Percentiles rank a stretch among this genome's conserved stretches.
phyloP scores from a whole-genome alignment of 2,888 invertebrate genomes.

The Branchellion lobata region DNA sequence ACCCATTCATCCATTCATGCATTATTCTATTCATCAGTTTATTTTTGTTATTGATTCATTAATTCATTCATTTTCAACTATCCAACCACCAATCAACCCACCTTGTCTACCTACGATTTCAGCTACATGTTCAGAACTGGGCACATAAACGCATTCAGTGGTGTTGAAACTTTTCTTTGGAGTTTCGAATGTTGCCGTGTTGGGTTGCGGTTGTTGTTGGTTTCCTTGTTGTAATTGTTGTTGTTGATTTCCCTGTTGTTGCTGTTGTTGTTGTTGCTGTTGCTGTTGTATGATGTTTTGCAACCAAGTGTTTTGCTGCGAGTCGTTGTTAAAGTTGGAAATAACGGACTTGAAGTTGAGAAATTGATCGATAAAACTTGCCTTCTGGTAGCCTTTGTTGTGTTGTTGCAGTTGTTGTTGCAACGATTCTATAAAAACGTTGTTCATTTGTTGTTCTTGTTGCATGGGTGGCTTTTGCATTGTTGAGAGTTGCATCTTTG shows the following conservation, averaged over 20 bases:
- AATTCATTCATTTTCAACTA: background rate
- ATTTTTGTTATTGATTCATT: background rate
- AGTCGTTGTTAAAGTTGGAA: background rate
- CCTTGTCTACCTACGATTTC: slow-evolving; percentile 99
- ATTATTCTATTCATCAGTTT: too few species aligned
- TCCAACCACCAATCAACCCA: slow-evolving; percentile 60
- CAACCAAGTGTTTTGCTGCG: slow-evolving; percentile 3
- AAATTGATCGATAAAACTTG: background rate
- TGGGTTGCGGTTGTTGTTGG: background rate
- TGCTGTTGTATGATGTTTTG: background rate
- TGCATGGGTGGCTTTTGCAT: background rate
- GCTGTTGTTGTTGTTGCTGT: background rate
- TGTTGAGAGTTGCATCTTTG: background rate
- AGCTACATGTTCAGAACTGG: slow-evolving; percentile 98
- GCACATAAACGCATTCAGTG: slow-evolving; percentile 98
- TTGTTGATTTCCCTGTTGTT: background rate
- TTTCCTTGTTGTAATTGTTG: background rate
- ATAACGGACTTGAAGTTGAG: background rate
- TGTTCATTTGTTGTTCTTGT: slow-evolving; percentile 8
- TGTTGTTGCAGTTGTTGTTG: background rate
- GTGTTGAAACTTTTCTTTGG: slow-evolving; percentile 74
- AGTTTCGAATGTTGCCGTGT: background rate
- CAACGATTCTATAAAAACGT: background rate
- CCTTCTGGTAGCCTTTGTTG: background rate
- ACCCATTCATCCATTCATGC: too few species aligned